These are phyloP conservation scores for Folsomia candida DNA, from an alignment of 2,888 invertebrate genomes.

Conservation along the genomic window DNA sequence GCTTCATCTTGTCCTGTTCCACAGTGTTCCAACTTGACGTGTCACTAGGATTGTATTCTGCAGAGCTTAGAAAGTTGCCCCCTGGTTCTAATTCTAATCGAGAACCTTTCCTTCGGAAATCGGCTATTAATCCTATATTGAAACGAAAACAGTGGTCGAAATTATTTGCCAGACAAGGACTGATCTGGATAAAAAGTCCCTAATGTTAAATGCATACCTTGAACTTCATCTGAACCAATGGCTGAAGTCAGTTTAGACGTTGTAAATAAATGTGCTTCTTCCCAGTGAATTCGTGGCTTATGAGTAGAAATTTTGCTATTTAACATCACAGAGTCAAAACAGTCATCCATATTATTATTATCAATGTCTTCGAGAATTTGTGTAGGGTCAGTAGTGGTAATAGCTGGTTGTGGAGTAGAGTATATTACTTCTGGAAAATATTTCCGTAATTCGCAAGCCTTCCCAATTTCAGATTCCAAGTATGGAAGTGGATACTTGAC, in stretches of 20 bases:
- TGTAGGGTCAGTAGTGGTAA: not conserved
- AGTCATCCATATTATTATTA: slow-evolving; percentile 22
- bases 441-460: slow-evolving; percentile 68
- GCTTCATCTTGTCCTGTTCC: slow-evolving; percentile 30
- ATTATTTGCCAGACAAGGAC: no score
- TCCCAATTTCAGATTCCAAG: slow-evolving; percentile 79
- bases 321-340: slow-evolving; percentile 23
- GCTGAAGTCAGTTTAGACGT: slow-evolving; percentile 66
- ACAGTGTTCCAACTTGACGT: slow-evolving; percentile 42
- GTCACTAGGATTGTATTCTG: slow-evolving; percentile 48
- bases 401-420: slow-evolving; percentile 58
- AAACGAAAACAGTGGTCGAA: no score
- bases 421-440: slow-evolving; percentile 73
- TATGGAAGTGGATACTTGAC: slow-evolving; percentile 80
- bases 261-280: slow-evolving; percentile 68
- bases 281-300: slow-evolving; percentile 35
- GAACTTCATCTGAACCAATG: slow-evolving; percentile 65
- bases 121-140: slow-evolving; percentile 61
- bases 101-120: slow-evolving; percentile 83
- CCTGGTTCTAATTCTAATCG: slow-evolving; percentile 52
- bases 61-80: slow-evolving; percentile 16
- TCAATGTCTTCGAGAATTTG: not conserved
- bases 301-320: slow-evolving; percentile 34
- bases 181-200: no score
- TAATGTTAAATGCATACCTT: slow-evolving; percentile 69